These are phyloP conservation scores for Varecia variegata DNA, from an alignment of 2,797 vertebrate genomes.

Conservation along the genomic window DNA sequence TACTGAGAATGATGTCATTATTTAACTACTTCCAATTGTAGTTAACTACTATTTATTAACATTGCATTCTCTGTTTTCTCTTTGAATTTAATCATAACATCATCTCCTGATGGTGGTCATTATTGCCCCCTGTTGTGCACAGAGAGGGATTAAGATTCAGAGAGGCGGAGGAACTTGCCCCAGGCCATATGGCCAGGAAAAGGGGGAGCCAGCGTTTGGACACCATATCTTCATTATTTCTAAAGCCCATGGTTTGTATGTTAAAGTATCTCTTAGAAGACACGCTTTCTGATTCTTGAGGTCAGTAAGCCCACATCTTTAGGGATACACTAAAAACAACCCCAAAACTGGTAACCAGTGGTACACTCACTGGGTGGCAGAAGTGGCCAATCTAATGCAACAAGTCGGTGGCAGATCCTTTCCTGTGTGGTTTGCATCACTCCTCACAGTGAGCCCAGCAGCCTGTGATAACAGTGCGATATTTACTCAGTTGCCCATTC, in stretches of 20 bases:
- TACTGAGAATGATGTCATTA: neutral
- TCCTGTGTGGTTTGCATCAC: neutral
- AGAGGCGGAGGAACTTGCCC: slow-evolving; percentile 9
- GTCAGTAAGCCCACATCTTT: neutral
- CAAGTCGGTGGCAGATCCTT: neutral
- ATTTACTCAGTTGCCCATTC: neutral
- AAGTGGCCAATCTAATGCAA: neutral
- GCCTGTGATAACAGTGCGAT: neutral
- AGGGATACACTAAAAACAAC: neutral
- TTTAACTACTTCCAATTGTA: neutral
- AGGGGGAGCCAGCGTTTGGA: neutral
- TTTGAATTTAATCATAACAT: neutral
- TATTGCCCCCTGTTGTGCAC: neutral
- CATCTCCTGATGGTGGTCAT: neutral
- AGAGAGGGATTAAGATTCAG: neutral
- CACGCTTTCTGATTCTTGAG: neutral
- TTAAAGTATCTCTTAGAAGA: neutral
- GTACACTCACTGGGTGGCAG: neutral
- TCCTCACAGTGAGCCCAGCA: neutral
- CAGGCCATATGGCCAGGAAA: neutral
- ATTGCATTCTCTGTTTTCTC: neutral
- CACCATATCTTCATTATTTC: neutral
- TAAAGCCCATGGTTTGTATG: neutral
- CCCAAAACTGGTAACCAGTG: neutral
- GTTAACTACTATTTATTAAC: neutral